Conservation (phyloP, 2,113 vertebrate species). For the Muscicapa adusta region DNA sequence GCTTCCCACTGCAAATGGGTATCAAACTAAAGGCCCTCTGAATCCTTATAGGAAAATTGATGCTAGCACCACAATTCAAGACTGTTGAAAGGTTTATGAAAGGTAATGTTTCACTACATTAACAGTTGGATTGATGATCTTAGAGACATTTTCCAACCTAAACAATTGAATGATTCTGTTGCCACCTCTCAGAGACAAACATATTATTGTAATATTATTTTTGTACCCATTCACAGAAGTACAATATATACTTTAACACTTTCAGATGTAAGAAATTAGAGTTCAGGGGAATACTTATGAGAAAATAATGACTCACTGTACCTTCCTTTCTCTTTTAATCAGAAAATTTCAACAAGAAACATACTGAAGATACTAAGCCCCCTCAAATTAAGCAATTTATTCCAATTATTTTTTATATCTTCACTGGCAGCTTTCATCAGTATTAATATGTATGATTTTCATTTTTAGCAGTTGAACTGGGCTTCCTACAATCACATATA, state of each 20-base stretch:
- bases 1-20: not conserved
- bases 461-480: not conserved
- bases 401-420: not conserved
- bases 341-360: not conserved
- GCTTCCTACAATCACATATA: not conserved
- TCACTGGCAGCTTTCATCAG: not conserved
- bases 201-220: not conserved
- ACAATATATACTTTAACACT: not conserved
- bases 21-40: not conserved
- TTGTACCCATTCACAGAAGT: not conserved
- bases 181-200: not conserved
- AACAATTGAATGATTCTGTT: not conserved
- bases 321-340: not conserved
- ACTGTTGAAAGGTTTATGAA: not conserved
- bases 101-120: fast-evolving
- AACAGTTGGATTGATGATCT: not conserved
- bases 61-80: not conserved
- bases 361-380: not conserved
- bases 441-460: not conserved
- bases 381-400: not conserved
- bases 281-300: not conserved
- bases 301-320: not conserved
- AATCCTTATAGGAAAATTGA: not conserved
- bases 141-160: not conserved
- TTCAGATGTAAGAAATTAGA: not conserved